Evolutionary conservation across 1,140 invertebrate genomes (phyloP), one percentile per base, ranked within the genome.

Genomic region (Neodiprion fabricii): DNA sequence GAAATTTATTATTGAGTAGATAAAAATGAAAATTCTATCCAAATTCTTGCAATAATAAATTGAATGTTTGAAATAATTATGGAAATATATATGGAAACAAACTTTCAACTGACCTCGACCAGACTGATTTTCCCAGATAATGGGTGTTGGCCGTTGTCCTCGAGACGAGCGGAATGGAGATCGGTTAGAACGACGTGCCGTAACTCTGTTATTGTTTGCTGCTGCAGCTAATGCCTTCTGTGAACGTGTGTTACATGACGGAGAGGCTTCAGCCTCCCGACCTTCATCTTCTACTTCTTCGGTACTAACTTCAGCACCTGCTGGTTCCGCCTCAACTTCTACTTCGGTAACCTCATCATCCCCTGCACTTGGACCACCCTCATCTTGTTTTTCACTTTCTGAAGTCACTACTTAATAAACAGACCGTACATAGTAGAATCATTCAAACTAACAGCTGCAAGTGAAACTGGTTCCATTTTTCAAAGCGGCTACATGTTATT

Each of bases 221-320:
- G 79, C 67, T 0, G 75, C 81, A 21, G 80, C 80, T 3, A 79
- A 78, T 49, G 76, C 78, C 12, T 76, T 78, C 49, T 81, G 79
- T n/a, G 83, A 84, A n/a, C 88, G 79, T 21, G 84, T 83, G 40
- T 84, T 84, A 11, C 82, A 89, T 9, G 90, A 91, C 0, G 90
- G 89, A 12, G 90, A 90, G 1, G 92, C 91, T 71, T 91, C 91
- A 0, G 92, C 92, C 73, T 85, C 82, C 8, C 83, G 76, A 28
- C 76, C 82, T 72, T 85, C 81, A 9, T 86, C 87, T 85, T 94
- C 93, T 7, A 92, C 92, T 81, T 94, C 93, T 76, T 94, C 93
- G 80, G 93, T 92, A 47, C 89, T 85, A 12, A 87, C 78, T 78
- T 69, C 70, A 78, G 8, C 79, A 17, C 75, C 74, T 47, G 77